phyloP scores from a whole-genome alignment of 2,113 vertebrate genomes.

The Mus pahari region DNA sequence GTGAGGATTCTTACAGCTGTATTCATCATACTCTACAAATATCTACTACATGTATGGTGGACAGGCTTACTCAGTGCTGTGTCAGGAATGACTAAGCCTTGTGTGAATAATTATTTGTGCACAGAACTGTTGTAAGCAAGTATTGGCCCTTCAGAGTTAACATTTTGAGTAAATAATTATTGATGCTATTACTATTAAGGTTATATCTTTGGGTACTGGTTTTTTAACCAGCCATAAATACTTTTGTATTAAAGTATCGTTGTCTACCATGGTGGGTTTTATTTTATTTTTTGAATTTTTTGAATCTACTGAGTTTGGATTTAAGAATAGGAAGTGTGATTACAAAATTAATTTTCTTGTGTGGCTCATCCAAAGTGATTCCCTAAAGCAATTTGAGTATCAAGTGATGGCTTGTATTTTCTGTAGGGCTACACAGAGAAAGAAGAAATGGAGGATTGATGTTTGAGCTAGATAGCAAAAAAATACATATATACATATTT shows the following conservation, averaged over 20 bases:
- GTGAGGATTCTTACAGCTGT: not conserved
- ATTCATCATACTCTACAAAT: not conserved
- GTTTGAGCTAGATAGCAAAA: constrained; percentile 38
- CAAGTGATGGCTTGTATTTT: constrained; percentile 1
- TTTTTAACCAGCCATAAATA: constrained; percentile 34
- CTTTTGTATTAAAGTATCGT: not conserved
- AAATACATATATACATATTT: not conserved
- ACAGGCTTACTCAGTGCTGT: constrained; percentile 32
- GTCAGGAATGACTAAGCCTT: not conserved
- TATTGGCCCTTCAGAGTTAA: constrained; percentile 19
- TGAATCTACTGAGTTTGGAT: not conserved
- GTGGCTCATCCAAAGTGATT: not conserved
- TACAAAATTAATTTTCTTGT: not conserved
- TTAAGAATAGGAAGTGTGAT: not conserved
- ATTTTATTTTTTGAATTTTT: not conserved
- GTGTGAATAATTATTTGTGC: constrained; percentile 12
- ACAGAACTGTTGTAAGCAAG: not conserved
- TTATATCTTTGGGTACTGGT: constrained; percentile 10
- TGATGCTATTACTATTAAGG: constrained; percentile 20
- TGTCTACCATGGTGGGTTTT: constrained; percentile 3
- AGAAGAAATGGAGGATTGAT: not conserved
- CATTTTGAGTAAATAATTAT: constrained; percentile 43
- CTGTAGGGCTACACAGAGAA: constrained; percentile 6
- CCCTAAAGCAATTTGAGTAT: not conserved
- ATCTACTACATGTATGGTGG: not conserved